A percentile compares a stretch with the other conserved stretches of the same genome.
Evolutionary conservation across 2,113 vertebrate species (phyloP).

Genomic region (Pristiophorus japonicus): DNA sequence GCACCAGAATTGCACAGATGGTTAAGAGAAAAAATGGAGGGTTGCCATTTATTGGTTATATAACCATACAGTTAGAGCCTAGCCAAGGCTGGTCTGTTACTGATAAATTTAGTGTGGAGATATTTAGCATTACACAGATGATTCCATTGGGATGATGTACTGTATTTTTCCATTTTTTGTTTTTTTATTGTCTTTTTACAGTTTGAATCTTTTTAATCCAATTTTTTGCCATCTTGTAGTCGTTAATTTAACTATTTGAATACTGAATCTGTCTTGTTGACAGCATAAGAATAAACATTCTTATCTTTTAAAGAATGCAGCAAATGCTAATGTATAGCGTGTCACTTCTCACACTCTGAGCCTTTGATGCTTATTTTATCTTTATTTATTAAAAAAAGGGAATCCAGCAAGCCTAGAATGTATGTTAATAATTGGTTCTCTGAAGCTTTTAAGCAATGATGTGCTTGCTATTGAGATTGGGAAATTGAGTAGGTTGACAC

Average conservation of each 20-base stretch:
- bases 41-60: not conserved
- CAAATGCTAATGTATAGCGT: not conserved
- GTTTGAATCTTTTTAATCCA: not conserved
- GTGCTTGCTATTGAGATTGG: not conserved
- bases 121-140: slow-evolving; percentile 28
- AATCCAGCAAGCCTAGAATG: not conserved
- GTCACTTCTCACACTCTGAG: not conserved
- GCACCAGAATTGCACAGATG: not conserved
- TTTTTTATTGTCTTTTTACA: not conserved
- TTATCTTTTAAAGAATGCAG: not conserved
- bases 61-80: not conserved
- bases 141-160: slow-evolving; percentile 20
- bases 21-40: slow-evolving; percentile 2
- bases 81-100: slow-evolving; percentile 11
- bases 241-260: not conserved
- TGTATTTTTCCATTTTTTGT: not conserved
- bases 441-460: not conserved
- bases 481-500: not conserved
- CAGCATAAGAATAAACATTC: not conserved
- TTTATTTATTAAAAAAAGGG: no score
- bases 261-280: not conserved
- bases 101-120: slow-evolving; percentile 1
- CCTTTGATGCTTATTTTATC: not conserved
- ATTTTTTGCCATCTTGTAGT: not conserved
- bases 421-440: not conserved